A percentile compares a stretch with the other conserved stretches of the same genome.
phyloP scores from a whole-genome alignment of 2,888 invertebrate genomes.

The Tethea ocularis region DNA sequence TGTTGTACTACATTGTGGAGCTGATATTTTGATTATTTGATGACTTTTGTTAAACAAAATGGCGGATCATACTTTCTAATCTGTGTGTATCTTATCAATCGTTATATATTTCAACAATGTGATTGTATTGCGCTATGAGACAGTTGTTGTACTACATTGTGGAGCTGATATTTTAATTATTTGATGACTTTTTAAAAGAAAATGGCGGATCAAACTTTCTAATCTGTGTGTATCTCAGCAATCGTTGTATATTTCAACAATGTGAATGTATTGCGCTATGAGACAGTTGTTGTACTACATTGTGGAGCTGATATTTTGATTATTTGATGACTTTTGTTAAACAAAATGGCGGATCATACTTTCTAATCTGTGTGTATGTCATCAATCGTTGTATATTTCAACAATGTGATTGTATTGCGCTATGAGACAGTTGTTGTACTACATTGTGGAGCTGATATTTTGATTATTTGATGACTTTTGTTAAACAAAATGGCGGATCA shows the following conservation, averaged over 20 bases:
- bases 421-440: background rate
- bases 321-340: too few relatives aligned
- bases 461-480: too few relatives aligned
- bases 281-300: background rate
- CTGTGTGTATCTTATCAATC: background rate
- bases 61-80: background rate
- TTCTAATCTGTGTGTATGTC: conserved; percentile 1
- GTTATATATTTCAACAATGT: background rate
- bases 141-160: background rate
- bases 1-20: too few relatives aligned
- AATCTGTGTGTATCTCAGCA: background rate
- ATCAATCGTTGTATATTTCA: background rate
- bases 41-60: too few relatives aligned
- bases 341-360: background rate
- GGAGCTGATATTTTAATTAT: background rate
- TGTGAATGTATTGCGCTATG: background rate
- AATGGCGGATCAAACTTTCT: background rate
- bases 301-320: background rate
- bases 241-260: background rate
- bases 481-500: too few relatives aligned
- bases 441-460: background rate
- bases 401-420: background rate
- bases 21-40: too few relatives aligned
- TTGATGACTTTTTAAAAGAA: background rate
- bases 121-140: background rate